Evolutionary conservation across 2,113 vertebrate species (phyloP).

Genomic region (Sebastes fasciatus): DNA sequence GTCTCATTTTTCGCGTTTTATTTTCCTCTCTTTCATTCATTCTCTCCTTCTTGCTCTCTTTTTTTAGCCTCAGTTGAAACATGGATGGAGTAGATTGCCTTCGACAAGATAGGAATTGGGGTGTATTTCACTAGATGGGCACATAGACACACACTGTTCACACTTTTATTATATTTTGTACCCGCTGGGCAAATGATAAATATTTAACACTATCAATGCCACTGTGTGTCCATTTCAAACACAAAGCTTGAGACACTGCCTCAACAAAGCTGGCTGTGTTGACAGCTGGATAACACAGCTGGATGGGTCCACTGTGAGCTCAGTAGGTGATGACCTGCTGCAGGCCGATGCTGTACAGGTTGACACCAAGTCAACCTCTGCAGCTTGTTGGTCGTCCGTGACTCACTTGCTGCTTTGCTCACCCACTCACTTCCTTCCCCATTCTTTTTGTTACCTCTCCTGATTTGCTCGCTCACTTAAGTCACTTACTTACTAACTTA

Average conservation of each 20-base stretch:
- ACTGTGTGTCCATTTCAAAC: conserved; percentile 35
- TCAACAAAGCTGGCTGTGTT: background rate
- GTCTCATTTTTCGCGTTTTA: background rate
- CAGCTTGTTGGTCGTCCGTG: background rate
- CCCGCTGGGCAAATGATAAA: conserved; percentile 33
- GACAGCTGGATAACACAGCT: conserved; percentile 18
- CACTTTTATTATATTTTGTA: conserved; percentile 23
- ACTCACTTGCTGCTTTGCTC: conserved; percentile 32
- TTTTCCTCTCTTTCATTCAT: background rate
- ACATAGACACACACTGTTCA: background rate
- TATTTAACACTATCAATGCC: conserved; percentile 31
- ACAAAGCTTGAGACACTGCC: background rate
- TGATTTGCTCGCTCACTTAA: background rate
- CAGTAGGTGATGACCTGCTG: conserved; percentile 19
- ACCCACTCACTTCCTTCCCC: conserved; percentile 23
- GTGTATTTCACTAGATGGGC: background rate
- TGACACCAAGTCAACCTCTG: conserved; percentile 9
- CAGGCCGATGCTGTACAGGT: background rate
- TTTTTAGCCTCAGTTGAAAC: background rate
- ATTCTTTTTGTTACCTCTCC: background rate
- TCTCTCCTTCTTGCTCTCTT: background rate
- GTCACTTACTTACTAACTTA: background rate
- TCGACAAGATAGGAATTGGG: conserved; percentile 7
- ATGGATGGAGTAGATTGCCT: background rate
- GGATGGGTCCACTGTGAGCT: conserved; percentile 6